Conservation (phyloP, 2,888 invertebrate genomes). For the Ormyrus labotus region DNA sequence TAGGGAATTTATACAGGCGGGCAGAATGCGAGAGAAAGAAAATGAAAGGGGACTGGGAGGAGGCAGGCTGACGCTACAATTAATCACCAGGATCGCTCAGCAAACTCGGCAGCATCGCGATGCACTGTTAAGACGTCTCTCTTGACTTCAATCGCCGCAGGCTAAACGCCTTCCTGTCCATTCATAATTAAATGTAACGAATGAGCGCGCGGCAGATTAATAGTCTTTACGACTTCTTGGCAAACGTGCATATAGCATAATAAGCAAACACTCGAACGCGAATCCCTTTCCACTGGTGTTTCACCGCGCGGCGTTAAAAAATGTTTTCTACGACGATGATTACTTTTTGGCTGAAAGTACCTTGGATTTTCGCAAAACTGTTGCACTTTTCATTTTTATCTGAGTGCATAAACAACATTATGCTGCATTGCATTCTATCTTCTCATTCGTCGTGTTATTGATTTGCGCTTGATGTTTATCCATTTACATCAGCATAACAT, state of each 20-base stretch:
- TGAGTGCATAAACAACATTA: not conserved
- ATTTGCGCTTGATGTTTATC: constrained; percentile 27
- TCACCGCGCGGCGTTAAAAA: too few relatives aligned
- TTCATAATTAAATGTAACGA: constrained; percentile 34
- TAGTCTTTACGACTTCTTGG: not conserved
- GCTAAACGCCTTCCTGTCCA: constrained; percentile 12
- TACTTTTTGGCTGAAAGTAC: too few relatives aligned
- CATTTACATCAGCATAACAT: constrained; percentile 27
- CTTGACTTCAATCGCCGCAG: constrained; percentile 22
- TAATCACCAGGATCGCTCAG: constrained; percentile 36
- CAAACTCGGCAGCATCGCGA: constrained; percentile 31
- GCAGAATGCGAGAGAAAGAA: not conserved
- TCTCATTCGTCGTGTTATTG: constrained; percentile 19
- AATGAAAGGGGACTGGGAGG: not conserved
- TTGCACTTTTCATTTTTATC: too few relatives aligned
- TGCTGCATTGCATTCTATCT: not conserved
- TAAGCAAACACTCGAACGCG: too few relatives aligned
- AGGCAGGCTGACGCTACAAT: constrained; percentile 8
- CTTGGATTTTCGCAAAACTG: too few relatives aligned
- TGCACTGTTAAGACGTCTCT: constrained; percentile 36
- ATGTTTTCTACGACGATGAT: too few relatives aligned
- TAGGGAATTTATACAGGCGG: constrained; percentile 1
- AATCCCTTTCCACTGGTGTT: too few relatives aligned
- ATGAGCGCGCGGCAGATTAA: constrained; percentile 25
- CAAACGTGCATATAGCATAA: too few relatives aligned